phyloP scores from a whole-genome alignment of 2,888 invertebrate species.

The Acronicta psi region DNA sequence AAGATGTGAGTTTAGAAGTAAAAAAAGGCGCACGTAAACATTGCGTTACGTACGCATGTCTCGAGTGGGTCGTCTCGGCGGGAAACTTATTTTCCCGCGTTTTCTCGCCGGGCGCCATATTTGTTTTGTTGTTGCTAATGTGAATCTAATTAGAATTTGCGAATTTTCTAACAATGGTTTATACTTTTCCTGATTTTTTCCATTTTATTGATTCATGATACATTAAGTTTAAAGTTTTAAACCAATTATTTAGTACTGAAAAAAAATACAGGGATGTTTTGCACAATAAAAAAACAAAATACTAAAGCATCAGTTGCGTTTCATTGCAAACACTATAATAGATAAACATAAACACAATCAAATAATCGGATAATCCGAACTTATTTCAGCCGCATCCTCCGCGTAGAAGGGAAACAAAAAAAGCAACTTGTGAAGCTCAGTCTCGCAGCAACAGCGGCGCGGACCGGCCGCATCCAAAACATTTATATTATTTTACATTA shows the following conservation, averaged over 20 bases:
- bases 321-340: slow-evolving; percentile 35
- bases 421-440: slow-evolving; percentile 73
- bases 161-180: slow-evolving; percentile 41
- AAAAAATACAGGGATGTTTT: background rate
- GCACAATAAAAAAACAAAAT: slow-evolving; percentile 19
- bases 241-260: background rate
- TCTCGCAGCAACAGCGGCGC: slow-evolving; percentile 82
- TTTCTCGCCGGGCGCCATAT: slow-evolving; percentile 74
- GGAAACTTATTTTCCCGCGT: slow-evolving; percentile 87
- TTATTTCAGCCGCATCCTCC: slow-evolving; percentile 81
- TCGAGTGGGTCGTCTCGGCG: slow-evolving; percentile 78
- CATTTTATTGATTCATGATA: background rate
- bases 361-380: slow-evolving; percentile 73
- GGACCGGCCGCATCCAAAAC: slow-evolving; percentile 83
- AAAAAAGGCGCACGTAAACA: slow-evolving; percentile 72
- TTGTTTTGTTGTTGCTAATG: slow-evolving; percentile 69
- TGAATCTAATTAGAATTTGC: slow-evolving; percentile 75
- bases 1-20: slow-evolving; percentile 48
- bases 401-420: slow-evolving; percentile 82
- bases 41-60: slow-evolving; percentile 83
- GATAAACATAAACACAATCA: slow-evolving; percentile 56
- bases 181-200: too few species aligned
- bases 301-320: slow-evolving; percentile 32
- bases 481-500: slow-evolving; percentile 86
- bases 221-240: background rate